These are phyloP conservation scores for Phenganax stokvisi DNA, from an alignment of 92 coral and sea anemone species.

Conservation along the genomic window DNA sequence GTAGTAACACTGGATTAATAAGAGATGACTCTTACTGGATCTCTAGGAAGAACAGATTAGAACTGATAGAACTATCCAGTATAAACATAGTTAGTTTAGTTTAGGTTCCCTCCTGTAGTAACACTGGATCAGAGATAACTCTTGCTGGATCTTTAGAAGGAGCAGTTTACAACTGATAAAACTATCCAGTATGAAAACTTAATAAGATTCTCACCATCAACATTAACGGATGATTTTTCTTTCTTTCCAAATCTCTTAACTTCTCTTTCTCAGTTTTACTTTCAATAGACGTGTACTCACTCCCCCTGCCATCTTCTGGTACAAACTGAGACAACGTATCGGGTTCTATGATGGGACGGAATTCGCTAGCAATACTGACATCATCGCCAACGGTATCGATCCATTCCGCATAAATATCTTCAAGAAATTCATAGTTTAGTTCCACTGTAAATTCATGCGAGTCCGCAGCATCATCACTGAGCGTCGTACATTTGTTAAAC, in stretches of 20 bases:
- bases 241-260: slow-evolving; percentile 60
- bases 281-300: slow-evolving; percentile 14
- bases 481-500: slow-evolving; percentile 69
- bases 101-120: too few species aligned
- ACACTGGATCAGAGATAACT: too few species aligned
- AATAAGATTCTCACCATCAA: slow-evolving; percentile 58
- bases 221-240: slow-evolving; percentile 89
- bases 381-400: slow-evolving; percentile 44
- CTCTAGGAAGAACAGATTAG: too few species aligned
- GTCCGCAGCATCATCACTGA: slow-evolving; percentile 55
- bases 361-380: slow-evolving; percentile 61
- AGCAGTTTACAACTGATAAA: not conserved
- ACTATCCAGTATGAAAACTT: not conserved
- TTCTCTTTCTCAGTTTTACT: slow-evolving; percentile 44
- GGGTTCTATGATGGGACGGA: slow-evolving; percentile 43
- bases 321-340: slow-evolving; percentile 42
- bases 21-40: too few species aligned
- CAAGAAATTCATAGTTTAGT: slow-evolving; percentile 77
- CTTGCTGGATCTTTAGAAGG: not conserved
- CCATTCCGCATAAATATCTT: slow-evolving; percentile 84
- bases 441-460: slow-evolving; percentile 55
- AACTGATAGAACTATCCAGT: too few species aligned
- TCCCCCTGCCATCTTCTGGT: too few species aligned
- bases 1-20: too few species aligned
- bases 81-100: too few species aligned